Conservation (phyloP, 2,888 invertebrate genomes). For the Augochlorella aurata region DNA sequence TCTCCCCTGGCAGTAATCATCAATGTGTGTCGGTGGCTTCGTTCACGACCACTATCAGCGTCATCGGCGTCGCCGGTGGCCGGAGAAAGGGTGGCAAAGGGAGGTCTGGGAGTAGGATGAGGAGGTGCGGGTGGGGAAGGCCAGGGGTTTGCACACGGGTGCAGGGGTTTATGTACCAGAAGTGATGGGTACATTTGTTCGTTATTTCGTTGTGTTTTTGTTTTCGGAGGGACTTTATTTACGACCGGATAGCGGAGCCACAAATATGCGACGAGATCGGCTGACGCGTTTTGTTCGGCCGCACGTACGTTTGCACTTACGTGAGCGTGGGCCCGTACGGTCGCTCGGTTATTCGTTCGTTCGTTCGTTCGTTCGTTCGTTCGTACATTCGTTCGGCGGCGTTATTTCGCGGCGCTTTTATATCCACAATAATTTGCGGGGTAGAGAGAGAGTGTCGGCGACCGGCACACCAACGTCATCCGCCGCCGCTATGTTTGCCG, state of each 20-base stretch:
- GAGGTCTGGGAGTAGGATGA: not conserved
- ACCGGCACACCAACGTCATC: constrained; percentile 56
- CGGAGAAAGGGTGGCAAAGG: constrained; percentile 5
- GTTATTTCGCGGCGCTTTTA: constrained; percentile 73
- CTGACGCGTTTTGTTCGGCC: constrained; percentile 68
- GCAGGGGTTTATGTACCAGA: constrained; percentile 80
- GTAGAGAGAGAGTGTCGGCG: constrained; percentile 43
- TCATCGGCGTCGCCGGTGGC: constrained; percentile 57
- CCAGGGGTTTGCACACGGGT: constrained; percentile 47
- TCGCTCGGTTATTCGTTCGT: constrained; percentile 38
- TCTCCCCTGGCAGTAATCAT: constrained; percentile 42
- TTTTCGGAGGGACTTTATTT: constrained; percentile 80
- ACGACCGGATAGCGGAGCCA: constrained; percentile 80
- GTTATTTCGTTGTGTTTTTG: constrained; percentile 79
- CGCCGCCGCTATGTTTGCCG: constrained; percentile 44
- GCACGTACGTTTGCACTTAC: constrained; percentile 59
- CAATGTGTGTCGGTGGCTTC: constrained; percentile 53
- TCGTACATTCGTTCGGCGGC: constrained; percentile 55
- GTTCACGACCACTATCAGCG: constrained; percentile 56
- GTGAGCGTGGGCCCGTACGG: constrained; percentile 43
- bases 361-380: constrained; percentile 44
- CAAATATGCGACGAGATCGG: constrained; percentile 79
- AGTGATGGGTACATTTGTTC: constrained; percentile 81
- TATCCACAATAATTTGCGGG: constrained; percentile 72
- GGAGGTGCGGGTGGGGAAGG: constrained; percentile 2